Conservation (phyloP, 1,140 invertebrate species). For the Drosophila teissieri region DNA sequence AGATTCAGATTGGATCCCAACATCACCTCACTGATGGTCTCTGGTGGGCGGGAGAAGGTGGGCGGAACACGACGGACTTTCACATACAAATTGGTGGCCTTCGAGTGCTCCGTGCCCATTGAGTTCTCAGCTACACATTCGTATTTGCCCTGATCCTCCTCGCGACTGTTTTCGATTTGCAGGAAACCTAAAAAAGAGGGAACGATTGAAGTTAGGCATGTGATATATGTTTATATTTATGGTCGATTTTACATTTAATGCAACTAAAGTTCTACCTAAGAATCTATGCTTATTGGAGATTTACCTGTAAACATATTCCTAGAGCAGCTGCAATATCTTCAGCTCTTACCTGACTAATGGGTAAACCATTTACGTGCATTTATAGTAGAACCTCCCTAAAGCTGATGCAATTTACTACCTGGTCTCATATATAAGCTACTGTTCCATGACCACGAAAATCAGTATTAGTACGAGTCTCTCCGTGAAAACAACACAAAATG, state of each 20-base stretch:
- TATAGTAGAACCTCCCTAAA: not conserved
- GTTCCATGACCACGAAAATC: not conserved
- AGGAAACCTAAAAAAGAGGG: slow-evolving; percentile 90
- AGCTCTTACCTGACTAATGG: not conserved
- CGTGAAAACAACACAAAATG: not conserved
- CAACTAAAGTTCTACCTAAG: not conserved
- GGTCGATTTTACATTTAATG: not conserved
- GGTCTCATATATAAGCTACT: slow-evolving; percentile 28
- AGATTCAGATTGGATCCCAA: slow-evolving; percentile 95
- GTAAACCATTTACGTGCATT: not conserved
- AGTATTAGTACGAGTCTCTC: slow-evolving; percentile 15
- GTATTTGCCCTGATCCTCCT: slow-evolving; percentile 96
- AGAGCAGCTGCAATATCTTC: not conserved
- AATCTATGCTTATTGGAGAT: not conserved
- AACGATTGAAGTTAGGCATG: too few species aligned
- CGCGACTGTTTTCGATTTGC: slow-evolving; percentile 95
- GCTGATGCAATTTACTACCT: slow-evolving; percentile 40
- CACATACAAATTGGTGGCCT: slow-evolving; percentile 95
- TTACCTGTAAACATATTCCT: not conserved
- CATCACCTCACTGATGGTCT: slow-evolving; percentile 93
- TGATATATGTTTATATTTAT: not conserved
- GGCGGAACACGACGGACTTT: slow-evolving; percentile 97
- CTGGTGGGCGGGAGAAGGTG: slow-evolving; percentile 96
- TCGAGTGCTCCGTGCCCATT: slow-evolving; percentile 96
- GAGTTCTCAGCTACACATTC: slow-evolving; percentile 97